These are phyloP conservation scores for Pelecanus crispus DNA, from an alignment of 2,113 vertebrate genomes.

Conservation along the genomic window DNA sequence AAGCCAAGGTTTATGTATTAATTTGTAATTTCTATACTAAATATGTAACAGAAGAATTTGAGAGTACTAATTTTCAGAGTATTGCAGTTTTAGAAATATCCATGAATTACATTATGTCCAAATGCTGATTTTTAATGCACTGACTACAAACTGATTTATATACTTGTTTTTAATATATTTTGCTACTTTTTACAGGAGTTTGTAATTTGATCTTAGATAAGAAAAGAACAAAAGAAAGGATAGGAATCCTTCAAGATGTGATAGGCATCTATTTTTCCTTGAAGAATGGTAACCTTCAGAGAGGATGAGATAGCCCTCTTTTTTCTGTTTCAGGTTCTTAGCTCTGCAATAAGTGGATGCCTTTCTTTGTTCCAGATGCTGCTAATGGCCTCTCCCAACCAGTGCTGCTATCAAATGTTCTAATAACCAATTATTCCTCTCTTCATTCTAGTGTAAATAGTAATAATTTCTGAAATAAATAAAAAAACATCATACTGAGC, in stretches of 20 bases:
- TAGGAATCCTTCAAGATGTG: neutral
- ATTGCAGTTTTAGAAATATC: neutral
- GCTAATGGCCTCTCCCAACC: neutral
- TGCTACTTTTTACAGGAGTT: neutral
- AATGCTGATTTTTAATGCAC: neutral
- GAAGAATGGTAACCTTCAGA: neutral
- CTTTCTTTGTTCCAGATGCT: neutral
- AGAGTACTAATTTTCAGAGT: neutral
- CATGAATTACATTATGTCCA: neutral
- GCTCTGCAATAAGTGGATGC: neutral
- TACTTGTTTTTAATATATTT: neutral
- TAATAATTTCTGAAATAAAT: neutral
- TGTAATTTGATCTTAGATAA: neutral
- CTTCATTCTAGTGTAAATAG: neutral
- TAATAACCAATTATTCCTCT: neutral
- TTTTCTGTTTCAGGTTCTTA: neutral
- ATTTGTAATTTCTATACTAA: neutral
- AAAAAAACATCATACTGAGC: neutral
- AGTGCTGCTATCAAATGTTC: neutral
- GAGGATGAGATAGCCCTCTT: neutral
- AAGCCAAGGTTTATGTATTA: neutral
- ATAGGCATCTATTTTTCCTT: neutral
- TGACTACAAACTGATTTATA: neutral
- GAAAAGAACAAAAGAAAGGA: neutral
- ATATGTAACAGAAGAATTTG: neutral